These are phyloP conservation scores for Glossophaga mutica DNA, from an alignment of 2,797 vertebrate genomes.

Conservation along the genomic window DNA sequence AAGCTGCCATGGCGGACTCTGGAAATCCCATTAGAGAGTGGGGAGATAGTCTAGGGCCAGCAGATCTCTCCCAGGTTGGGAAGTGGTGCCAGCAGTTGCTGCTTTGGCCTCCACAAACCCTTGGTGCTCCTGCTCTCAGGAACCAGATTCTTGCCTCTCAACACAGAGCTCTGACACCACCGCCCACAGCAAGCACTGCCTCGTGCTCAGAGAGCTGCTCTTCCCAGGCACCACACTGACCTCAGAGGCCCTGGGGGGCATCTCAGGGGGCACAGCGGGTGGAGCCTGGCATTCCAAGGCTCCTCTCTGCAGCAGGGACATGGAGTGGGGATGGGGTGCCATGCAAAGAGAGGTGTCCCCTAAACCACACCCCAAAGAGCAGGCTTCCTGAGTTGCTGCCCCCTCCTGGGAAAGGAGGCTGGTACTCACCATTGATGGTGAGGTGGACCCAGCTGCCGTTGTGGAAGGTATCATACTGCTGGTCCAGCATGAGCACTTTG, in stretches of 20 bases:
- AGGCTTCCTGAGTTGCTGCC: neutral
- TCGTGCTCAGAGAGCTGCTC: neutral
- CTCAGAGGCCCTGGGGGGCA: neutral
- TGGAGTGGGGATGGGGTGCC: too few relatives aligned
- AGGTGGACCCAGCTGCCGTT: conserved; percentile 99
- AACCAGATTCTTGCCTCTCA: neutral
- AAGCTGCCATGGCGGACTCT: neutral
- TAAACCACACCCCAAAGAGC: neutral
- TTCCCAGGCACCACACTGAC: neutral
- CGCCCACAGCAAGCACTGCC: neutral
- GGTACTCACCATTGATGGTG: conserved; percentile 93
- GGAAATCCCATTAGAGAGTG: neutral
- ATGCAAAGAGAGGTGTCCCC: neutral
- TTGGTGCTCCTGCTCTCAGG: neutral
- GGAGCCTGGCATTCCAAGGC: too few relatives aligned
- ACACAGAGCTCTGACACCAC: neutral
- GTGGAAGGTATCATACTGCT: conserved; percentile 98
- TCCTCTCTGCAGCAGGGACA: neutral
- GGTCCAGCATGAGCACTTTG: conserved; percentile 98
- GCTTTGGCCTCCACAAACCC: neutral
- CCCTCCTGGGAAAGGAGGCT: neutral
- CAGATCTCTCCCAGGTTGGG: neutral
- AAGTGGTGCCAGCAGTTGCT: neutral
- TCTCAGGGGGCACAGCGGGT: accelerated
- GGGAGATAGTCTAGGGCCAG: neutral